Conservation (phyloP, 2,797 vertebrate species). For the Typhlichthys eigenmanni region DNA sequence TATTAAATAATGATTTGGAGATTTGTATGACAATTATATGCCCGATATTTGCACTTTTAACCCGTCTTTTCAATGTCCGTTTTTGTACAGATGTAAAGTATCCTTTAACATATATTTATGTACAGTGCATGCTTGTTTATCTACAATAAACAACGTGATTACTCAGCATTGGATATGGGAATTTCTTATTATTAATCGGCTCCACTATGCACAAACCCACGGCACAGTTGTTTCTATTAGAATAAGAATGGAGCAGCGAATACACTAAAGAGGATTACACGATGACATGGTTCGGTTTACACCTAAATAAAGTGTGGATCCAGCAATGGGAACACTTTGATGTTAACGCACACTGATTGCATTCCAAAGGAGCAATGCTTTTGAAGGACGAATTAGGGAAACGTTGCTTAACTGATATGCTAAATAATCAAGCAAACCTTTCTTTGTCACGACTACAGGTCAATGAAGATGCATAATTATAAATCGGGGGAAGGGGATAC, state of each 20-base stretch:
- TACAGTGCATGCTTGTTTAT: conserved; percentile 36
- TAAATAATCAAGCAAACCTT: conserved; percentile 66
- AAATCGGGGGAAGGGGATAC: conserved; percentile 34
- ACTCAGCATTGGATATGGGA: neutral
- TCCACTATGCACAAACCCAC: conserved; percentile 5
- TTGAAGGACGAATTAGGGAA: conserved; percentile 76
- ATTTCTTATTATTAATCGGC: neutral
- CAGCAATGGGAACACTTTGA: conserved; percentile 69
- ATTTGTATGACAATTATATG: conserved; percentile 3
- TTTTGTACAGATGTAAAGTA: conserved; percentile 21
- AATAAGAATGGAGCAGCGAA: conserved; percentile 57
- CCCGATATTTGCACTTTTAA: conserved; percentile 56
- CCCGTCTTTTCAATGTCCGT: conserved; percentile 2
- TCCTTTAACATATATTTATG: conserved; percentile 58
- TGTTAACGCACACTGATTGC: conserved; percentile 60
- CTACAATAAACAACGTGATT: conserved; percentile 40
- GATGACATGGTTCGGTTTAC: conserved; percentile 60
- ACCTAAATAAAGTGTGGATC: conserved; percentile 60
- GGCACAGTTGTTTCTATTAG: conserved; percentile 16
- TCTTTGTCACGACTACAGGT: conserved; percentile 33
- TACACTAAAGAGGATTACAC: conserved; percentile 69
- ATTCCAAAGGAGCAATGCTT: conserved; percentile 68
- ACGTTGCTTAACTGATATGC: conserved; percentile 63
- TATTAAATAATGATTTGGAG: neutral
- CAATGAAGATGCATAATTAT: conserved; percentile 50